Conservation (phyloP, 2,113 vertebrate genomes). For the Siniperca chuatsi region DNA sequence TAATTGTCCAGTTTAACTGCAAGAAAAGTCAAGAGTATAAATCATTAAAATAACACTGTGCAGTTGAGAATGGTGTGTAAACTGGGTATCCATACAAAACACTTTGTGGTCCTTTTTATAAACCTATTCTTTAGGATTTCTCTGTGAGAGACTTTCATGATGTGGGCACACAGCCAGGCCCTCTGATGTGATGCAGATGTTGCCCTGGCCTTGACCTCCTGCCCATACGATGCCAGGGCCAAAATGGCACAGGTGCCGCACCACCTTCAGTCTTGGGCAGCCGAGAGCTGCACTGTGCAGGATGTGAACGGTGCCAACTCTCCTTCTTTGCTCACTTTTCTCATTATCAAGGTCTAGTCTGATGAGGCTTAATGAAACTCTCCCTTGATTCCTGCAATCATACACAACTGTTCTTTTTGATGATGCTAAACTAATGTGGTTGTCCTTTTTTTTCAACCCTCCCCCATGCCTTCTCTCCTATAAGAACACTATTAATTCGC, state of each 20-base stretch:
- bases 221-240: conserved; percentile 68
- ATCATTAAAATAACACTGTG: conserved; percentile 1
- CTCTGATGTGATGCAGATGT: conserved; percentile 82
- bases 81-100: conserved; percentile 2
- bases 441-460: conserved; percentile 13
- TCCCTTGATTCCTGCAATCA: conserved; percentile 37
- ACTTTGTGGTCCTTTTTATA: conserved; percentile 20
- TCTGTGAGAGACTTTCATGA: conserved; percentile 32
- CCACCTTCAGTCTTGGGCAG: conserved; percentile 75
- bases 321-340: conserved; percentile 60
- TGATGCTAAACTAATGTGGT: conserved; percentile 33
- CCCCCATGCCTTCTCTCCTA: conserved; percentile 39
- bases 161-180: conserved; percentile 69
- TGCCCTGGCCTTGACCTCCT: conserved; percentile 81
- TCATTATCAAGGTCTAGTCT: conserved; percentile 39
- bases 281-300: conserved; percentile 67
- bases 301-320: conserved; percentile 70
- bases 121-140: conserved; percentile 57
- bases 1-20: background rate
- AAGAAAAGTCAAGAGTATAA: background rate
- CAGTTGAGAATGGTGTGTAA: background rate
- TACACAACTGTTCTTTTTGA: conserved; percentile 28
- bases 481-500: conserved; percentile 76
- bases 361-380: conserved; percentile 38
- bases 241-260: conserved; percentile 75